Percentiles rank a stretch among this genome's conserved stretches.
Conservation (phyloP, 1,140 invertebrate genomes). For the Drosophila arizonae region DNA sequence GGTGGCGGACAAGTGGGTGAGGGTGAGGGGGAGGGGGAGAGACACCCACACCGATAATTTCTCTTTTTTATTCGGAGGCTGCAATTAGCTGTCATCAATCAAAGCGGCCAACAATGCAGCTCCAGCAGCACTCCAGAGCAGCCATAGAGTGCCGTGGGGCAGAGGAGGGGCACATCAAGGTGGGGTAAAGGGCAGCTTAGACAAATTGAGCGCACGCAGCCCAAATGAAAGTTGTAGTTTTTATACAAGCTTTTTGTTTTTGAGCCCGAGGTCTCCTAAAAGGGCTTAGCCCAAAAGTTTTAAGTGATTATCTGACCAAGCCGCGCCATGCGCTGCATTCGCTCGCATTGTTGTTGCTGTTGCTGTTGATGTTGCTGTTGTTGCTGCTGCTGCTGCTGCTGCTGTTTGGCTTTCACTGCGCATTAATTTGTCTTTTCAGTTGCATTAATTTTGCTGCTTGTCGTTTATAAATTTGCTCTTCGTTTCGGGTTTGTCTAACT, state of each 20-base stretch:
- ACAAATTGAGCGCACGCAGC: slow-evolving; percentile 55
- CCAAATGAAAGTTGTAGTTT: slow-evolving; percentile 64
- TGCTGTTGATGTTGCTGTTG: slow-evolving; percentile 37
- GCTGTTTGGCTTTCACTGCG: slow-evolving; percentile 73
- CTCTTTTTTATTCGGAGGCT: slow-evolving; percentile 35
- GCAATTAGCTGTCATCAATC: slow-evolving; percentile 80
- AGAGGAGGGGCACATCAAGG: not conserved
- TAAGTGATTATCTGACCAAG: slow-evolving; percentile 72
- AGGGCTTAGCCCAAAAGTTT: slow-evolving; percentile 70
- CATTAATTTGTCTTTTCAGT: slow-evolving; percentile 79
- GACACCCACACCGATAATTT: slow-evolving; percentile 38
- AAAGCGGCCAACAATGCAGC: slow-evolving; percentile 68
- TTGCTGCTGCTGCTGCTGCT: slow-evolving; percentile 41
- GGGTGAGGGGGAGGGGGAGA: not conserved
- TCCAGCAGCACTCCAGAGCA: too few relatives aligned
- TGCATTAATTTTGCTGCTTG: slow-evolving; percentile 74
- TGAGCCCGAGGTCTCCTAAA: slow-evolving; percentile 54
- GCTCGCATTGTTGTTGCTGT: slow-evolving; percentile 20
- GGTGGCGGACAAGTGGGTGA: not conserved
- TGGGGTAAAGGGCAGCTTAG: slow-evolving; percentile 20
- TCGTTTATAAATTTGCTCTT: slow-evolving; percentile 81
- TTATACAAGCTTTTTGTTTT: slow-evolving; percentile 10
- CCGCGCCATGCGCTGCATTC: slow-evolving; percentile 40
- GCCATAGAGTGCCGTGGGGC: too few relatives aligned
- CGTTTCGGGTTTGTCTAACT: slow-evolving; percentile 79